Evolutionary conservation across 2,888 invertebrate species (phyloP), one percentile per base, ranked within the genome.

Genomic region (Scaptomyza tumidula): DNA sequence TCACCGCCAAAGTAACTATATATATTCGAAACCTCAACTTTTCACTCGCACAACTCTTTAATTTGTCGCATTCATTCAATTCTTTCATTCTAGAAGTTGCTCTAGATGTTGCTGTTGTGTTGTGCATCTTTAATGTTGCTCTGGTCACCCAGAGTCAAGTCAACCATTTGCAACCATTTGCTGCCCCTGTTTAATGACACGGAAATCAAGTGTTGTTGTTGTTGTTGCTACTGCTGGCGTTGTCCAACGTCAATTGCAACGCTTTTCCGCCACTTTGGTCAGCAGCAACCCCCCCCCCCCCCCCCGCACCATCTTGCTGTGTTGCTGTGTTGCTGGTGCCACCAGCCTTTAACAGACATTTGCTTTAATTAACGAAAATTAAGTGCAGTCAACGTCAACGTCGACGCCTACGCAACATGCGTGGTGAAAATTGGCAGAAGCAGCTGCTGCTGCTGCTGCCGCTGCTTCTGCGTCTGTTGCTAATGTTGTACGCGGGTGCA

Each of bases 351-450:
- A 39, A 54, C 59, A 62, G 59, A 69, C 86, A 83, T 83, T 86
- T 80, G 78, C 81, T 76, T 86, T 88, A 85, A 85, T 85, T 85
- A 85, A 88, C 79, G 64, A 75, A 76, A 88, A 85, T 84, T 88
- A 71, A 88, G 73, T 65, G 63, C 68, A 80, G 64, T 67, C 55
- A 52, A 62, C 72, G 14, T 11, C 33, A 43, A 44, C 49, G 63
- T 29, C 57, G 63, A 73, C 80, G 83, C 80, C 83, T 58, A 78
- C 82, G 80, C 83, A 64, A 14, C 43, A 55, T 60, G 63, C 77
- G 64, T 80, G 54, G 27, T 52, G 46, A 14, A 27, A 52, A 45
- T 14, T n/a, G 45, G 45, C 31, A 48, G 24, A 14, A 29, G 60
- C 55, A 65, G 48, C 19, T 24, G 44, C 48, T 5, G 60, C 48